Base-by-base conservation (phyloP, 2,797 vertebrate species). In the Diglossa cyanea region DNA sequence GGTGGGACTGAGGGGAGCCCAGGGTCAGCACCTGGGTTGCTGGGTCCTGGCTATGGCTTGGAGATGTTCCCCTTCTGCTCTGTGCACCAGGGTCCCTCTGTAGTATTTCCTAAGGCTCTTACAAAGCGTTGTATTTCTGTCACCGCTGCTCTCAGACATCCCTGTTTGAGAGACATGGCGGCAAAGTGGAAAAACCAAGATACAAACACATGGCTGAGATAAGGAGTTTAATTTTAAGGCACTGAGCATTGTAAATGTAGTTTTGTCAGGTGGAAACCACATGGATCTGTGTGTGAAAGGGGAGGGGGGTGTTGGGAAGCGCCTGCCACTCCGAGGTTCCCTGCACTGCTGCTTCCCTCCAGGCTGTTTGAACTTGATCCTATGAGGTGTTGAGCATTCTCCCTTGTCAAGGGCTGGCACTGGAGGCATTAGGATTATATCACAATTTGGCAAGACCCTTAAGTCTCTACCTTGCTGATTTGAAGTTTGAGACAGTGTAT, bases 221-320 rank as follows among this genome's bases (percentile, higher is more conserved):
- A 90, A 80, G 13, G 17, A 31, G 61, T 83, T 82, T 65, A 42
- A 82, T 89, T 94, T 95, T 68, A 73, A 94, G 66, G 73, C 87
- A 14, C 26, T 61, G 58, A 61, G 37, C 26, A 0, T 30, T 76
- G 33, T 54, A 88, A 91, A 28, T 54, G 60, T 61, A 63, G 63
- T 47, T 66, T 90, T 79, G 85, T 84, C 93, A 96, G 88, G 89
- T 97, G 95, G 76, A 91, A 63, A 79, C 85, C 93, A 94, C 95
- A 94, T 94, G 93, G 84, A 39, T 88, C 39, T 62, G 47, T 3
- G 21, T 87, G 82, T 77, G 81, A 91, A 90, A 95, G 51, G 62
- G 48, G 62, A 75, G 74, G 76, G 39, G 28, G 44, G 58, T 5
- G 31, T 6, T 88, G 87, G 68, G 76, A 55, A 78, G 51, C 60